These are phyloP conservation scores for Hyppa rectilinea DNA, from an alignment of 2,888 invertebrate species.

Conservation along the genomic window DNA sequence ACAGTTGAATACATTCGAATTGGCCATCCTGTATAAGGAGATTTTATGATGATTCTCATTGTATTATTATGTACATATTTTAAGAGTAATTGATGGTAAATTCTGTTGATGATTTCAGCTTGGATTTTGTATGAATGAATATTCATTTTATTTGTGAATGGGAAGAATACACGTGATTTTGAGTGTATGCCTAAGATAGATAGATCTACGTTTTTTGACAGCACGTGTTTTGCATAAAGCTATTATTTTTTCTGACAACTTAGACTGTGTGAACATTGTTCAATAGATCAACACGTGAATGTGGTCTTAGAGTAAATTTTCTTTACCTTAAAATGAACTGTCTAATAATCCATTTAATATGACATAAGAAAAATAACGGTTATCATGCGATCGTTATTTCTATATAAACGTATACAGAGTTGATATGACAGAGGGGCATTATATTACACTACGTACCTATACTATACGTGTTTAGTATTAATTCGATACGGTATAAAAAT, in stretches of 20 bases:
- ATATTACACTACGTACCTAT: too few relatives aligned
- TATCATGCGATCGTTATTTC: too few relatives aligned
- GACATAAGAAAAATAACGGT: too few relatives aligned
- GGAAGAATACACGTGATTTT: slow-evolving; percentile 5
- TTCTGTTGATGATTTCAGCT: neutral
- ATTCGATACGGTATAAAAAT: too few relatives aligned
- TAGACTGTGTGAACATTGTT: neutral
- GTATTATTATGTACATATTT: slow-evolving; percentile 36
- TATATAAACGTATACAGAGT: too few relatives aligned
- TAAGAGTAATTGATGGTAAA: slow-evolving; percentile 24
- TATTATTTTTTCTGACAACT: slow-evolving; percentile 25
- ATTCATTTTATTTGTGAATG: slow-evolving; percentile 6
- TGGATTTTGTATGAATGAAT: slow-evolving; percentile 8
- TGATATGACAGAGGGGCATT: too few relatives aligned
- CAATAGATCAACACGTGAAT: neutral
- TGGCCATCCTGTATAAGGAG: too few relatives aligned
- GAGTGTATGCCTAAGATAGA: neutral
- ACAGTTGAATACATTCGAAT: too few relatives aligned
- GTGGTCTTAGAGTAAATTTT: neutral
- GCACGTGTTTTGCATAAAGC: slow-evolving; percentile 7
- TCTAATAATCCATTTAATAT: too few relatives aligned
- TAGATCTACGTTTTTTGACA: slow-evolving; percentile 6
- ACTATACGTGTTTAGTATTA: too few relatives aligned
- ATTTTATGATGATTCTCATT: slow-evolving; percentile 22
- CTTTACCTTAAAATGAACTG: too few relatives aligned